phyloP scores from a whole-genome alignment of 2,888 invertebrate genomes.

The Seira musarum region DNA sequence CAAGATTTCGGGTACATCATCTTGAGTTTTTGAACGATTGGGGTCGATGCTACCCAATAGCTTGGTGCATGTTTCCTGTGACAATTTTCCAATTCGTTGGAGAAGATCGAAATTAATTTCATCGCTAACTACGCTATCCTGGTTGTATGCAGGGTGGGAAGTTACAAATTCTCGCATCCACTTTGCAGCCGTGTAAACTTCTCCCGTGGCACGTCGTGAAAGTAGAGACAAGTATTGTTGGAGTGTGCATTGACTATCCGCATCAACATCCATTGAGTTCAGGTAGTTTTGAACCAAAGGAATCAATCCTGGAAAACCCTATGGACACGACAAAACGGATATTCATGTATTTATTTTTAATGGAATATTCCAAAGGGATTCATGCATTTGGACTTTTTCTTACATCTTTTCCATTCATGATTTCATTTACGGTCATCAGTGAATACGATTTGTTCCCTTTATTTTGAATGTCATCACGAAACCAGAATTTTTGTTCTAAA shows the following conservation, averaged over 20 bases:
- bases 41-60: constrained; percentile 81
- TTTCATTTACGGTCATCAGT: constrained; percentile 94
- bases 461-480: constrained; percentile 75
- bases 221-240: constrained; percentile 96
- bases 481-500: constrained; percentile 90
- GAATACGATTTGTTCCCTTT: constrained; percentile 76
- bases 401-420: constrained; percentile 93
- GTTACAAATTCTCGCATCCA: constrained; percentile 95
- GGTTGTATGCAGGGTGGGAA: constrained; percentile 89
- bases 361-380: too few relatives aligned
- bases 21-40: constrained; percentile 83
- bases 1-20: constrained; percentile 80
- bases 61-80: constrained; percentile 78
- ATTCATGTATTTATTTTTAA: too few relatives aligned
- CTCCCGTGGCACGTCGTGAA: constrained; percentile 88
- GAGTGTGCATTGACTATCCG: constrained; percentile 92
- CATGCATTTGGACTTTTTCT: too few relatives aligned
- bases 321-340: too few relatives aligned
- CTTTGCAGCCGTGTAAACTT: constrained; percentile 92
- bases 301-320: constrained; percentile 92
- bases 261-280: constrained; percentile 96
- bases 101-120: constrained; percentile 93
- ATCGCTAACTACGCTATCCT: constrained; percentile 92
- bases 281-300: constrained; percentile 95
- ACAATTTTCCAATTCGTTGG: constrained; percentile 63